These are phyloP conservation scores for Eilema caniola DNA, from an alignment of 2,888 invertebrate species.

Conservation along the genomic window DNA sequence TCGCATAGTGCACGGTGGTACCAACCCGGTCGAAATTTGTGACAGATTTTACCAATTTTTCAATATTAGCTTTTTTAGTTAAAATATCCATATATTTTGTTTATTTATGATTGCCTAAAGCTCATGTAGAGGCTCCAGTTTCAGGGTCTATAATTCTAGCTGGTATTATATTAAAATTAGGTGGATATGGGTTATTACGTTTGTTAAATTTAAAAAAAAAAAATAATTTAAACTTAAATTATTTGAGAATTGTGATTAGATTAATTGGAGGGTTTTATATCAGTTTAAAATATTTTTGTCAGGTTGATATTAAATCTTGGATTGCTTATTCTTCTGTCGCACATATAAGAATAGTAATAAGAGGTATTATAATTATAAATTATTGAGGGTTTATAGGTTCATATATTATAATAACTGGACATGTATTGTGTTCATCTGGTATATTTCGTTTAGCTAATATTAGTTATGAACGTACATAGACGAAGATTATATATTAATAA, in stretches of 20 bases:
- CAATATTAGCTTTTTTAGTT: slow-evolving; percentile 89
- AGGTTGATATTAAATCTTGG: slow-evolving; percentile 90
- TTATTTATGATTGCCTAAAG: slow-evolving; percentile 91
- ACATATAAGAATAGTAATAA: slow-evolving; percentile 89
- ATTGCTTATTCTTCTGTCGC: slow-evolving; percentile 92
- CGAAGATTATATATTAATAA: slow-evolving; percentile 89
- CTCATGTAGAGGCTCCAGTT: slow-evolving; percentile 92
- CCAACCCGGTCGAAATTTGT: too few relatives aligned
- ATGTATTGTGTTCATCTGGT: slow-evolving; percentile 89
- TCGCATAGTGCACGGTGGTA: too few relatives aligned
- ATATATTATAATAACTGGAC: slow-evolving; percentile 88
- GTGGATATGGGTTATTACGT: slow-evolving; percentile 90
- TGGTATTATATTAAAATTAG: slow-evolving; percentile 90
- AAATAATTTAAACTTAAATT: slow-evolving; percentile 81
- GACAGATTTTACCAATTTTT: too few relatives aligned
- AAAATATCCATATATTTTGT: slow-evolving; percentile 91
- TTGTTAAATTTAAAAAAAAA: slow-evolving; percentile 79
- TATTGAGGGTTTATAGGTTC: slow-evolving; percentile 84
- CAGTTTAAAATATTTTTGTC: slow-evolving; percentile 89
- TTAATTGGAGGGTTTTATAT: slow-evolving; percentile 87
- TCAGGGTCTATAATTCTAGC: slow-evolving; percentile 92
- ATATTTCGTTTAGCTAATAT: slow-evolving; percentile 90
- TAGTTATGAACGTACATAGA: slow-evolving; percentile 88
- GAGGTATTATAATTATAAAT: slow-evolving; percentile 86
- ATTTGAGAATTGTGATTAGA: slow-evolving; percentile 84